Percentiles rank a stretch among this genome's conserved stretches.
These are phyloP conservation scores for Streblospio benedicti DNA, from an alignment of 1,140 invertebrate genomes.

Conservation along the genomic window DNA sequence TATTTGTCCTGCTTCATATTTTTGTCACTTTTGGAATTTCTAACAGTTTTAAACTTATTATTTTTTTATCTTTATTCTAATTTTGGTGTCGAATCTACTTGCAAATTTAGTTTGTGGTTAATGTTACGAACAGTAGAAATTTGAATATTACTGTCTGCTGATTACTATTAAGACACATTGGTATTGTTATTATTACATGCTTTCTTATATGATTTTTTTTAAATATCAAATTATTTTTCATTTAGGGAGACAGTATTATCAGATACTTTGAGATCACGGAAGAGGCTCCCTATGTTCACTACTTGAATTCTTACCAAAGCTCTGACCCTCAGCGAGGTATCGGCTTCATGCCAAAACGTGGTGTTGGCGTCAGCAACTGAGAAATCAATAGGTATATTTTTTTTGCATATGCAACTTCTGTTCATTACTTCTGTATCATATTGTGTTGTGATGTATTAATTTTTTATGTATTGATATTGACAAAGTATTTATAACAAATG, in stretches of 20 bases:
- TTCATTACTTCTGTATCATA: background rate
- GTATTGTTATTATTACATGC: background rate
- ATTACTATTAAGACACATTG: too few species aligned
- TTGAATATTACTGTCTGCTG: too few species aligned
- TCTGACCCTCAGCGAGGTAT: constrained; percentile 43
- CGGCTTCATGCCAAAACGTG: constrained; percentile 46
- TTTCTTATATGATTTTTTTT: background rate
- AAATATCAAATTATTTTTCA: constrained; percentile 8
- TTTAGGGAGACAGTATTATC: constrained; percentile 46
- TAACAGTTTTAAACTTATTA: background rate
- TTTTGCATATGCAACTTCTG: background rate
- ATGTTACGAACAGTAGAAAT: too few species aligned
- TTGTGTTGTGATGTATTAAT: constrained; percentile 7
- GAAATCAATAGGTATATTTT: constrained; percentile 45
- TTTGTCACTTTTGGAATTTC: background rate
- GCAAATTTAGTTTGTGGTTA: too few species aligned
- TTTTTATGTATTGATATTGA: constrained; percentile 14
- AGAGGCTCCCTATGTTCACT: constrained; percentile 42
- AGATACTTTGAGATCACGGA: constrained; percentile 46
- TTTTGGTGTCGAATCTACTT: too few species aligned
- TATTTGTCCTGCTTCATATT: background rate
- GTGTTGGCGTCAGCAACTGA: constrained; percentile 41
- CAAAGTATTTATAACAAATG: too few species aligned
- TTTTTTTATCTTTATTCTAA: too few species aligned
- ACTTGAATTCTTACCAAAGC: constrained; percentile 34